Evolutionary conservation across 2,888 invertebrate genomes (phyloP).

Genomic region (Ectemnius cavifrons): DNA sequence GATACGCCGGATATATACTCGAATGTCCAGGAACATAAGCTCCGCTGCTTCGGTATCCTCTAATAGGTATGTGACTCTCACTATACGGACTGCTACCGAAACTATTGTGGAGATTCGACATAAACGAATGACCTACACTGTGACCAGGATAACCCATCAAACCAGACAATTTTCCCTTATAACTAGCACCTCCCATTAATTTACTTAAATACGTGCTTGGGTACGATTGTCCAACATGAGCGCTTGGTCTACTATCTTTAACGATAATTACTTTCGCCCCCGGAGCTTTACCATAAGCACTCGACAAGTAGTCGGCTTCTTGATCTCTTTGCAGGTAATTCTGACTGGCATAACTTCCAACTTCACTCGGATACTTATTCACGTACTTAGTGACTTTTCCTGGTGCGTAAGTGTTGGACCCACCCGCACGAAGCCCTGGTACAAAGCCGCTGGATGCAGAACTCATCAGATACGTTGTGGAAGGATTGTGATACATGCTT

Average conservation of each 20-base stretch:
- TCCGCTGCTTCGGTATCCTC: conserved; percentile 55
- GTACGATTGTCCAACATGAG: conserved; percentile 44
- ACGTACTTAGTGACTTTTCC: conserved; percentile 50
- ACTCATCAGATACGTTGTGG: conserved; percentile 23
- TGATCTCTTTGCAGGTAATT: conserved; percentile 57
- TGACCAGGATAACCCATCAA: conserved; percentile 45
- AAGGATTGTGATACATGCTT: conserved; percentile 17
- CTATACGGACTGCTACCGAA: conserved; percentile 51
- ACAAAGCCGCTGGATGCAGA: conserved; percentile 40
- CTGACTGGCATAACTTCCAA: conserved; percentile 40
- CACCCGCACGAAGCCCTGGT: conserved; percentile 33
- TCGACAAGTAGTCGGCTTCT: conserved; percentile 54
- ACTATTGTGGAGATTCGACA: conserved; percentile 49
- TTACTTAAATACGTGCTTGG: conserved; percentile 52
- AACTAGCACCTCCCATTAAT: conserved; percentile 50
- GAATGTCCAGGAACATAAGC: conserved; percentile 44
- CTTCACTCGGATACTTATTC: conserved; percentile 40
- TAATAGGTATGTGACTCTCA: conserved; percentile 44
- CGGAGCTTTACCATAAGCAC: conserved; percentile 55
- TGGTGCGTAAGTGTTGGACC: conserved; percentile 36
- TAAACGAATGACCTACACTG: conserved; percentile 50
- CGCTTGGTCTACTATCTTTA: conserved; percentile 60
- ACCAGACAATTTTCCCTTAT: conserved; percentile 59
- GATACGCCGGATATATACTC: conserved; percentile 42
- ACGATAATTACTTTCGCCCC: conserved; percentile 62